Evolutionary conservation across 2,888 invertebrate genomes (phyloP).

Genomic region (Synanthedon formicaeformis): DNA sequence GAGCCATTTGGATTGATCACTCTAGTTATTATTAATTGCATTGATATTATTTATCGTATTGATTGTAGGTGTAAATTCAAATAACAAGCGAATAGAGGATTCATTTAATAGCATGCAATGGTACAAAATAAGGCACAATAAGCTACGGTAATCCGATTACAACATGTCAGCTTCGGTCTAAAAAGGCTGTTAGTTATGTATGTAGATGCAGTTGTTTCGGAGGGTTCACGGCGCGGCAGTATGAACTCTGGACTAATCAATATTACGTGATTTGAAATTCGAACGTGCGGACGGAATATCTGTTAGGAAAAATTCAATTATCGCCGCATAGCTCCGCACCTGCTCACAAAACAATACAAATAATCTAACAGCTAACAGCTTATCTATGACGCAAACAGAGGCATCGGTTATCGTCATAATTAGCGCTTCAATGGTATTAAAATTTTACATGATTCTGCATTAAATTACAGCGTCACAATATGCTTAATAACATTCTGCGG

Average conservation of each 20-base stretch:
- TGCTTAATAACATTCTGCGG: no score
- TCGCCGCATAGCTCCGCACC: constrained; percentile 7
- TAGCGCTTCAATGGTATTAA: not conserved
- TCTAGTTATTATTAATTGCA: no score
- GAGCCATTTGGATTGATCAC: no score
- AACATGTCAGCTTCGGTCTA: not conserved
- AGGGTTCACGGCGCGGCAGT: not conserved
- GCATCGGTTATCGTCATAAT: not conserved
- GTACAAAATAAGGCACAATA: not conserved
- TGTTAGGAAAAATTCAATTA: constrained; percentile 8
- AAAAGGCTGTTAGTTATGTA: not conserved
- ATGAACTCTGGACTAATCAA: constrained; percentile 4
- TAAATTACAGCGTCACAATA: not conserved
- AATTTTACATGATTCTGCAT: not conserved
- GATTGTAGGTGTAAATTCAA: no score
- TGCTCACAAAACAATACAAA: constrained; percentile 6
- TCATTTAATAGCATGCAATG: no score
- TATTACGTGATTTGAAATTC: constrained; percentile 7
- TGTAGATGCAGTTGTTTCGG: not conserved
- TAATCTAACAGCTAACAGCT: constrained; percentile 3
- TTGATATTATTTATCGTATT: no score
- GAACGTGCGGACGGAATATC: constrained; percentile 3
- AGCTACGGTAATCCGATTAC: not conserved
- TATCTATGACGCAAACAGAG: constrained; percentile 2
- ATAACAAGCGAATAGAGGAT: no score